Base-by-base conservation (phyloP, 2,888 invertebrate genomes). In the Tortrix viridana region DNA sequence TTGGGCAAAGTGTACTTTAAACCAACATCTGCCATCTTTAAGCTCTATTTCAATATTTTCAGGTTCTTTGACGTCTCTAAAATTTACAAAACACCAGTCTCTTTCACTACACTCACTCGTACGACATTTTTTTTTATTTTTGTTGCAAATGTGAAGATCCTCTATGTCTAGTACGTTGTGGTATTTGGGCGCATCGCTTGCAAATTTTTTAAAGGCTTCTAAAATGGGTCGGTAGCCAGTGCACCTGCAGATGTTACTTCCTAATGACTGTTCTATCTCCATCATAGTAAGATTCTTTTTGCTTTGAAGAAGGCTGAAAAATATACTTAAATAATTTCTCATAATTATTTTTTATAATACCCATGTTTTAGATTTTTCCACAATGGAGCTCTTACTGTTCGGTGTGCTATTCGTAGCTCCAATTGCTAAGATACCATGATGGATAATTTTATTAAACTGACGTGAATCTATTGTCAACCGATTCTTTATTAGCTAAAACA, bases 211-310 rank as follows among this genome's bases (percentile, higher is more conserved):
- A 82, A 96, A 95, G 1, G 96, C 94, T 73, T 96, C 95, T 46
- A 96, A 79, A 55, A 96, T 96, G 0, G 96, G 94, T 9, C 96
- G 89, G 75, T 95, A 96, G 0, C 96, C 96, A 0, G 96, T 96
- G 77, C 96, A 96, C 43, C 96, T 93, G 69, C 96, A 96, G 37
- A 96, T 93, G 70, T 96, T 96, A 49, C 96, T 94, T 1, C 95
- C 95, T 67, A 96, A 95, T 0, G 95, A 93, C 70, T 95, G 94
- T 77, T 96, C 96, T 20, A 96, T 91, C 70, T 95, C 94, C 38
- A 93, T 86, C 93, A 93, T 94, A 5, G 94, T 93, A 38, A 94
- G 72, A 7, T 87, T 79, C 67, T 75, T 76, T 9, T 73, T 76
- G 6, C 68, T 71, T 67, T 83, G 71, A 2, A 80, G 67, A 18